phyloP scores from a whole-genome alignment of 2,113 vertebrate genomes.

The Pristiophorus japonicus region DNA sequence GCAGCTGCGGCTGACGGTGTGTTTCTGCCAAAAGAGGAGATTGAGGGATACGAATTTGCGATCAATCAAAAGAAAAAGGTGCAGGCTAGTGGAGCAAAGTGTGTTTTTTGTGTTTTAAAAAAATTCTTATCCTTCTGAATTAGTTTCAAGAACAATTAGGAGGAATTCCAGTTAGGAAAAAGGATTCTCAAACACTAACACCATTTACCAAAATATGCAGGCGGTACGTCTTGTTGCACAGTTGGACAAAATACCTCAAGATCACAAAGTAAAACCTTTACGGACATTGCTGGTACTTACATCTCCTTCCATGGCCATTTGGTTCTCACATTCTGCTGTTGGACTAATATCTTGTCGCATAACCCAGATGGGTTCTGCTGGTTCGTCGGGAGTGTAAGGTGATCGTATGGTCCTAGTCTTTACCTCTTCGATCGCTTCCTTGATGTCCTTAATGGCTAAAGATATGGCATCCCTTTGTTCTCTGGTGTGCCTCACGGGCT shows the following conservation, averaged over 20 bases:
- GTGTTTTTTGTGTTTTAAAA: neutral
- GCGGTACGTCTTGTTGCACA: neutral
- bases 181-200: neutral
- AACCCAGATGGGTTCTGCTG: slow-evolving; percentile 94
- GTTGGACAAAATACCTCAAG: neutral
- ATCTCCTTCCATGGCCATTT: slow-evolving; percentile 70
- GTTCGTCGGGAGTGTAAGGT: slow-evolving; percentile 92
- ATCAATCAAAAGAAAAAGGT: neutral
- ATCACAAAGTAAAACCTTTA: neutral
- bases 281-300: slow-evolving; percentile 62
- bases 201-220: neutral
- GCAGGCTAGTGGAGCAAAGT: neutral
- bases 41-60: neutral
- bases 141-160: neutral
- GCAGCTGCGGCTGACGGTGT: neutral
- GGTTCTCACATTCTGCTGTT: slow-evolving; percentile 76
- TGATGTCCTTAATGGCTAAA: slow-evolving; percentile 94
- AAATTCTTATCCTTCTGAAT: neutral
- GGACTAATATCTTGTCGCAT: slow-evolving; percentile 95
- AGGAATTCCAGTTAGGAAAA: neutral
- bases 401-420: slow-evolving; percentile 93
- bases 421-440: slow-evolving; percentile 95
- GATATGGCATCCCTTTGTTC: slow-evolving; percentile 90
- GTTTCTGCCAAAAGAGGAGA: neutral
- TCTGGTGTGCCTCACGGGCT: slow-evolving; percentile 63